Evolutionary conservation across 1,140 invertebrate species (phyloP).

Genomic region (Diploscapter pachys): DNA sequence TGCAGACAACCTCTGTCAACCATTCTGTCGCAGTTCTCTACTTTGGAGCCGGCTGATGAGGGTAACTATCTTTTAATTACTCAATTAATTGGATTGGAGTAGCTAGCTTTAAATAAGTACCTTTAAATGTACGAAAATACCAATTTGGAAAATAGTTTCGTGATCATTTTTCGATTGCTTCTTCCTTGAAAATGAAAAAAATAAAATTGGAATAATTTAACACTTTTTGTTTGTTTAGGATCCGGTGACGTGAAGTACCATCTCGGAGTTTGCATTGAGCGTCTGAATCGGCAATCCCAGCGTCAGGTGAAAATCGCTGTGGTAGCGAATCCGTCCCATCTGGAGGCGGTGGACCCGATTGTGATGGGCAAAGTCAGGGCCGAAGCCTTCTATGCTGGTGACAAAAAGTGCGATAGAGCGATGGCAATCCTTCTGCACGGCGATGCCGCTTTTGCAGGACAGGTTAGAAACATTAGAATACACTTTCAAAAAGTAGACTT

Average conservation of each 20-base stretch:
- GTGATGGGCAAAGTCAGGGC: slow-evolving; percentile 93
- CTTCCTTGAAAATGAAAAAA: too few species aligned
- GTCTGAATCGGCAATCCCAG: slow-evolving; percentile 93
- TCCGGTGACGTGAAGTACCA: slow-evolving; percentile 99
- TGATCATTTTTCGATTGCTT: too few species aligned
- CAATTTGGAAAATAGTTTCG: too few species aligned
- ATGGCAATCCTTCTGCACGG: slow-evolving; percentile 77
- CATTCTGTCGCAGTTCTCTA: slow-evolving; percentile 96
- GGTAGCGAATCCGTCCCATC: slow-evolving; percentile 94
- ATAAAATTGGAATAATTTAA: too few species aligned
- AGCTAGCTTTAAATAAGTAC: too few species aligned
- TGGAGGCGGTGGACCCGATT: slow-evolving; percentile 94
- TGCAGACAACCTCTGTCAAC: slow-evolving; percentile 95
- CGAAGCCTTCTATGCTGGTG: slow-evolving; percentile 95
- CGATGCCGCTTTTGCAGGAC: slow-evolving; percentile 96
- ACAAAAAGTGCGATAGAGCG: slow-evolving; percentile 80
- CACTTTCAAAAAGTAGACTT: too few species aligned
- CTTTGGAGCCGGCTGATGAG: slow-evolving; percentile 95
- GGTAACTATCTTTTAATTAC: slow-evolving; percentile 60
- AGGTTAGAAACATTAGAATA: slow-evolving; percentile 58
- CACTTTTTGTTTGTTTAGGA: slow-evolving; percentile 55
- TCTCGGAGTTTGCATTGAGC: slow-evolving; percentile 94
- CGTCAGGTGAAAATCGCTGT: slow-evolving; percentile 96
- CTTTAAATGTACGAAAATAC: too few species aligned
- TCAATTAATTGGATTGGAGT: too few species aligned